Percentiles rank a stretch among this genome's conserved stretches.
Evolutionary conservation across 2,113 vertebrate genomes (phyloP).

Genomic region (Onychorhynchus coronatus): DNA sequence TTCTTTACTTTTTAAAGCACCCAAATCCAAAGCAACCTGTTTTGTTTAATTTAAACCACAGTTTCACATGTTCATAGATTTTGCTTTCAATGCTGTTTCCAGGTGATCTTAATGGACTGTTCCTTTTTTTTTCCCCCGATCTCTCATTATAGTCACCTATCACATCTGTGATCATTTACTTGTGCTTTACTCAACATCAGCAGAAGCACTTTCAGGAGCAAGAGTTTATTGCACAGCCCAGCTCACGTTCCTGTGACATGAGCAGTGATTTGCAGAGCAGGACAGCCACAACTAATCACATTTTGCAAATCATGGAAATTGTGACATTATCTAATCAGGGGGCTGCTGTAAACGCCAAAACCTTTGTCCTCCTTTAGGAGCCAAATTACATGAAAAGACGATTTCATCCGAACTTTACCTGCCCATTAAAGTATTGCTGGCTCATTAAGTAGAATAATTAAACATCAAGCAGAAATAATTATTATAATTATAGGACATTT

Average conservation of each 20-base stretch:
- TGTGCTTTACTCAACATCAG: not conserved
- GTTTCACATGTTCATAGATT: not conserved
- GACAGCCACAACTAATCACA: not conserved
- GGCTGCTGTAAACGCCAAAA: not conserved
- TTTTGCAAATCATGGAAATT: not conserved
- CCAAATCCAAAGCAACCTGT: not conserved
- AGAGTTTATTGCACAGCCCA: not conserved
- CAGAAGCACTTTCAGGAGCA: not conserved
- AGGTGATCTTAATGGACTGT: not conserved
- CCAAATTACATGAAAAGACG: not conserved
- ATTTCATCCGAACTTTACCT: constrained; percentile 37
- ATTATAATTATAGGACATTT: constrained; percentile 53
- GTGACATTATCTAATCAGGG: not conserved
- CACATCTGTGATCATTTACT: not conserved
- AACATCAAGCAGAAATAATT: constrained; percentile 63
- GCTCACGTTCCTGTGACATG: not conserved
- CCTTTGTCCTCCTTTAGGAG: not conserved
- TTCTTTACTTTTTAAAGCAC: not conserved
- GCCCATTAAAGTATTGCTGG: not conserved
- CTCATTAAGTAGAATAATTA: constrained; percentile 62
- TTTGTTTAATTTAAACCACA: not conserved
- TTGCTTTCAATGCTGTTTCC: not conserved
- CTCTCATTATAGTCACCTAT: not conserved
- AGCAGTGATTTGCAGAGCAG: not conserved
- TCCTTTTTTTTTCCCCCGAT: not conserved